A percentile compares a stretch with the other conserved stretches of the same genome.
These are phyloP conservation scores for Pygoscelis antarcticus DNA, from an alignment of 2,113 vertebrate species.

Conservation along the genomic window DNA sequence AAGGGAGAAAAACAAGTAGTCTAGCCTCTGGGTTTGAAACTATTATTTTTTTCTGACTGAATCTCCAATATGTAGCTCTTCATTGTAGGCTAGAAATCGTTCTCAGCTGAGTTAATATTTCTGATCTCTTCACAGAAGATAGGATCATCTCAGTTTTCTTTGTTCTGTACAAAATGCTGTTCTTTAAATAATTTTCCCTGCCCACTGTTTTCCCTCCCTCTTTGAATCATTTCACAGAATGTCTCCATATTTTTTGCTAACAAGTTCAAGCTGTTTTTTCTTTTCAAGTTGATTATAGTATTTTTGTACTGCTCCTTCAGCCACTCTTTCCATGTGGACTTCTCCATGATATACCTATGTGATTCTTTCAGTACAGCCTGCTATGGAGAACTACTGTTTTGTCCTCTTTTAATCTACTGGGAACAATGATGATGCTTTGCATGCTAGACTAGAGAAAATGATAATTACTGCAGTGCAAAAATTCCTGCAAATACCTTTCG, in stretches of 20 bases:
- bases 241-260: neutral
- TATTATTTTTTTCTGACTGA: neutral
- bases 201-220: neutral
- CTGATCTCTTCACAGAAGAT: neutral
- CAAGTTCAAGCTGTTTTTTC: neutral
- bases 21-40: neutral
- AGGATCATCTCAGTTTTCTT: neutral
- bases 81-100: neutral
- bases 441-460: neutral
- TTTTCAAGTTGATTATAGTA: neutral
- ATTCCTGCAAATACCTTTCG: neutral
- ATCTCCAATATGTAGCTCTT: neutral
- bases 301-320: neutral
- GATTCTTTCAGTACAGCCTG: neutral
- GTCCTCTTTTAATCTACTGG: neutral
- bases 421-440: neutral
- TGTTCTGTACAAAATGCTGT: neutral
- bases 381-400: neutral
- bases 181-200: neutral
- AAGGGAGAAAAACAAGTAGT: neutral
- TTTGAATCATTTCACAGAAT: neutral
- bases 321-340: neutral
- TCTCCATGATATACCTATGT: neutral
- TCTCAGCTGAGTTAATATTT: neutral
- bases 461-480: neutral